A percentile compares a stretch with the other conserved stretches of the same genome.
Evolutionary conservation across 2,888 invertebrate species (phyloP).

Genomic region (Ophioninae sp.): DNA sequence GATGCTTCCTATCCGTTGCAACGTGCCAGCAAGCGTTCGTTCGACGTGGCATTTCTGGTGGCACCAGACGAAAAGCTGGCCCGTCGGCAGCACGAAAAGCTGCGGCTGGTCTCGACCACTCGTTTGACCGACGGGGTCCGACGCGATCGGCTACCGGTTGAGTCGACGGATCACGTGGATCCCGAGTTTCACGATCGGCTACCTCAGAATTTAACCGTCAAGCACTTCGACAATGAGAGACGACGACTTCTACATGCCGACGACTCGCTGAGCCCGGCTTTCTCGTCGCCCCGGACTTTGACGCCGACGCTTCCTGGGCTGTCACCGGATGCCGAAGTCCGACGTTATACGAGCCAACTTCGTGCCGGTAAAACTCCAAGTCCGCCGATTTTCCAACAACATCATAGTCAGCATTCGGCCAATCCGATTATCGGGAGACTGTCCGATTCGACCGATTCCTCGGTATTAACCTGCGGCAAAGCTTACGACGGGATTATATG

Average conservation of each 20-base stretch:
- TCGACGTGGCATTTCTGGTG: constrained; percentile 95
- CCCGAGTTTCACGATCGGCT: constrained; percentile 71
- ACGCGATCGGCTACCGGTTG: constrained; percentile 67
- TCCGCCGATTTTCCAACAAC: constrained; percentile 69
- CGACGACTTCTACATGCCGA: constrained; percentile 82
- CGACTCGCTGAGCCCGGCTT: constrained; percentile 83
- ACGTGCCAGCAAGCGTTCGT: constrained; percentile 87
- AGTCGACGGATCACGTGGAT: constrained; percentile 64
- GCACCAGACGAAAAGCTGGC: constrained; percentile 92
- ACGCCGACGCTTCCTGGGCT: constrained; percentile 82
- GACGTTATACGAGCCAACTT: constrained; percentile 62
- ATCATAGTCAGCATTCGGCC: constrained; percentile 63
- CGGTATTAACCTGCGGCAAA: constrained; percentile 66
- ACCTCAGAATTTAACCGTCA: constrained; percentile 77
- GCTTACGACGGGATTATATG: constrained; percentile 72
- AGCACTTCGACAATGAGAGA: constrained; percentile 74
- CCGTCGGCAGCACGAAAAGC: constrained; percentile 84
- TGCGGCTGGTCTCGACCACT: constrained; percentile 69
- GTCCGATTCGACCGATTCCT: constrained; percentile 61
- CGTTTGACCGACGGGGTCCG: constrained; percentile 65
- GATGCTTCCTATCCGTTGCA: constrained; percentile 78
- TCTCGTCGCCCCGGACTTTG: constrained; percentile 81
- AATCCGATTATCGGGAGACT: constrained; percentile 61
- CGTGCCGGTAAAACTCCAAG: constrained; percentile 73
- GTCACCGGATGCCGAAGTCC: constrained; percentile 81